Conservation (phyloP, 2,797 vertebrate genomes). For the Macrochelys suwanniensis region DNA sequence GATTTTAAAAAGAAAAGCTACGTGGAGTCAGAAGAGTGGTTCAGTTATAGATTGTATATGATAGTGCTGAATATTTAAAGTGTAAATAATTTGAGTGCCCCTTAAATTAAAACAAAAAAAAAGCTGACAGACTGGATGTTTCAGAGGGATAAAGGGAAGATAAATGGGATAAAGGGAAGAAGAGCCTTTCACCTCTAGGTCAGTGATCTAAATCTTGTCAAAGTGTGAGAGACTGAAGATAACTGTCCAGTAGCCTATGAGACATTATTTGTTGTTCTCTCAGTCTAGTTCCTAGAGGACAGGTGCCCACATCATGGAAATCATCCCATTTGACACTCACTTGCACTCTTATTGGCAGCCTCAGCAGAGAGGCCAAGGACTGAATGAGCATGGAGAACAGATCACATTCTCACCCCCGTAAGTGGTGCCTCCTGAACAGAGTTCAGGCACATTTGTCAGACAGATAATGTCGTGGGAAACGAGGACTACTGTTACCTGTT, state of each 20-base stretch:
- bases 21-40: background rate
- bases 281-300: background rate
- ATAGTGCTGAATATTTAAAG: background rate
- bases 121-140: background rate
- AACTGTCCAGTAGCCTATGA: background rate
- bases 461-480: background rate
- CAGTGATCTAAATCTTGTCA: background rate
- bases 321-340: background rate
- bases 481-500: background rate
- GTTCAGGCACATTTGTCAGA: background rate
- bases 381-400: background rate
- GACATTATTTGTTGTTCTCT: background rate
- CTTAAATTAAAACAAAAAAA: background rate
- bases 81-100: background rate
- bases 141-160: background rate
- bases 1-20: conserved; percentile 1
- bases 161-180: background rate
- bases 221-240: background rate
- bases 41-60: background rate
- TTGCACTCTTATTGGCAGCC: background rate
- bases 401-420: background rate
- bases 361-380: background rate
- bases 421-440: background rate
- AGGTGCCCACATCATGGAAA: background rate
- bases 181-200: background rate